These are phyloP conservation scores for Formica selysi DNA, from an alignment of 1,140 invertebrate genomes.

Conservation along the genomic window DNA sequence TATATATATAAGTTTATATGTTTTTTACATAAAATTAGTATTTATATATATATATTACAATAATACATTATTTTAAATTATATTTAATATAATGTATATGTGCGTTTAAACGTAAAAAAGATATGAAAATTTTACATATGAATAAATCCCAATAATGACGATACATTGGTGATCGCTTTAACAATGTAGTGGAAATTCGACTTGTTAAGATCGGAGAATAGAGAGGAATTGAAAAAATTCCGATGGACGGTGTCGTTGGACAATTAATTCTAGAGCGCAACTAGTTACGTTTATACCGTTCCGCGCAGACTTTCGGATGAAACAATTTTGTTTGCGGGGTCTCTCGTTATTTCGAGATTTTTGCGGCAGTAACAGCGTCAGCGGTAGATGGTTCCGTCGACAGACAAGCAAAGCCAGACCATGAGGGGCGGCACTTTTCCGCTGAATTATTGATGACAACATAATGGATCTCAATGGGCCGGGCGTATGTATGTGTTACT, in stretches of 20 bases:
- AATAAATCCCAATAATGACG: not conserved
- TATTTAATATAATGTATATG: conserved; percentile 1
- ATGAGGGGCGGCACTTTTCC: conserved; percentile 69
- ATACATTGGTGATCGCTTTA: conserved; percentile 13
- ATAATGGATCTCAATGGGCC: conserved; percentile 74
- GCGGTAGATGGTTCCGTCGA: conserved; percentile 22
- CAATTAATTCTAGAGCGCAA: conserved; percentile 66
- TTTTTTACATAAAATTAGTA: too few species aligned
- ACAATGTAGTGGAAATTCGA: conserved; percentile 6
- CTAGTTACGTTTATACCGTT: conserved; percentile 6
- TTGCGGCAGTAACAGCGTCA: conserved; percentile 5
- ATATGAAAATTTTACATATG: not conserved
- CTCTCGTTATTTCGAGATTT: conserved; percentile 71
- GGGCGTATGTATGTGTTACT: conserved; percentile 31
- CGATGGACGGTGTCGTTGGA: conserved; percentile 37
- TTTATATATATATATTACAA: too few species aligned
- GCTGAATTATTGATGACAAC: conserved; percentile 77
- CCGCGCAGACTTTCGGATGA: conserved; percentile 49
- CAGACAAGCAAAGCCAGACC: conserved; percentile 60
- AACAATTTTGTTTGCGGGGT: conserved; percentile 68
- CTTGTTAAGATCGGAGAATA: conserved; percentile 29
- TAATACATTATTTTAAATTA: too few species aligned
- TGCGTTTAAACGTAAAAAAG: not conserved
- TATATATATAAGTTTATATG: not conserved
- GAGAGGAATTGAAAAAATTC: conserved; percentile 51